Conservation (phyloP, 2,888 invertebrate genomes). For the Lobophora halterata region DNA sequence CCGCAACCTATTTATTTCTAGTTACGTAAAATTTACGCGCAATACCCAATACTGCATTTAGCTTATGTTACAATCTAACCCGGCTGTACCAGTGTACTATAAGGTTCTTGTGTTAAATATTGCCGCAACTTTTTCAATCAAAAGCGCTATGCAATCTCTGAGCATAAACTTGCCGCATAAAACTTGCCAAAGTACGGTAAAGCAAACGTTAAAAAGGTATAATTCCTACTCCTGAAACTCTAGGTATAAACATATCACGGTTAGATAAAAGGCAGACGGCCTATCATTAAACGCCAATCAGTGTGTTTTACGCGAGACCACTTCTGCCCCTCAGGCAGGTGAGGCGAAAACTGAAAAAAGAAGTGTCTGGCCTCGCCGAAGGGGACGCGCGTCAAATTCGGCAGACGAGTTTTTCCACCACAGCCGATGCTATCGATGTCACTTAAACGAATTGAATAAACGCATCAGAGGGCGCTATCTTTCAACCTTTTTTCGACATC, state of each 20-base stretch:
- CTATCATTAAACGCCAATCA: constrained; percentile 67
- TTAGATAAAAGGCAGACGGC: constrained; percentile 50
- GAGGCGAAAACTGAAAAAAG: constrained; percentile 71
- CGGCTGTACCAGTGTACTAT: constrained; percentile 24
- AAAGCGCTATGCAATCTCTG: constrained; percentile 5
- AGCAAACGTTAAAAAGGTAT: background rate
- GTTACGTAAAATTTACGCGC: constrained; percentile 81
- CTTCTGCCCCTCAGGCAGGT: constrained; percentile 63
- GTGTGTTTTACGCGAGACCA: constrained; percentile 60
- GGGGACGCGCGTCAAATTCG: constrained; percentile 61
- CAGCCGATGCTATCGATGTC: constrained; percentile 75
- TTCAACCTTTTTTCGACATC: constrained; percentile 40
- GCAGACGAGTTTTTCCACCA: constrained; percentile 74
- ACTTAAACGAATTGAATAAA: constrained; percentile 79
- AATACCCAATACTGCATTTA: constrained; percentile 78
- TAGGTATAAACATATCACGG: constrained; percentile 9
- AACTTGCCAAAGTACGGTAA: constrained; percentile 1
- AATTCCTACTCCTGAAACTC: background rate
- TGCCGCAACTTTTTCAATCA: constrained; percentile 28
- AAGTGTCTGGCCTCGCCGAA: constrained; percentile 45
- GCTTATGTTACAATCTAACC: constrained; percentile 59
- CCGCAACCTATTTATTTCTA: constrained; percentile 81
- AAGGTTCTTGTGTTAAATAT: constrained; percentile 36
- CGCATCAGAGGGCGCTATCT: constrained; percentile 63
- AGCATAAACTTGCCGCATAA: background rate